A percentile compares a stretch with the other conserved stretches of the same genome.
phyloP scores from a whole-genome alignment of 2,797 vertebrate genomes.

The Knipowitschia caucasica region DNA sequence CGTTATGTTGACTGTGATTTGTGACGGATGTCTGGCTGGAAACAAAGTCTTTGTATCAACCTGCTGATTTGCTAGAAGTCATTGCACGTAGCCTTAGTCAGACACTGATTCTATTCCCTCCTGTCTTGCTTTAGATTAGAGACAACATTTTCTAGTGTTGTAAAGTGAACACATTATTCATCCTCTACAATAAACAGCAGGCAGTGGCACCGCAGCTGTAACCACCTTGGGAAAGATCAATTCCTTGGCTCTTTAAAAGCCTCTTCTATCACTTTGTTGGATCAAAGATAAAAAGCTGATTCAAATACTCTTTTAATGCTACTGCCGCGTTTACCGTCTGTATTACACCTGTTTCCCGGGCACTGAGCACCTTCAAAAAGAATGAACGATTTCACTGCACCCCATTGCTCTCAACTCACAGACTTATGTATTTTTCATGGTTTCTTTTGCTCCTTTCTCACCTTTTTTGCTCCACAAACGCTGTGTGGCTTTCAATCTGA shows the following conservation, averaged over 20 bases:
- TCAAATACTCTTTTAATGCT: neutral
- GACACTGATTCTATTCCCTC: neutral
- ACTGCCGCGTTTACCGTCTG: neutral
- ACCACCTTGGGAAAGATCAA: neutral
- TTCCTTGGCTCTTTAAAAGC: neutral
- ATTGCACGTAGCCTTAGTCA: no score
- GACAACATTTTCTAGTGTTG: neutral
- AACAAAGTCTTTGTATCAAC: neutral
- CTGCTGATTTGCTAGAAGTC: neutral
- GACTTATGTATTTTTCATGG: slow-evolving; percentile 48
- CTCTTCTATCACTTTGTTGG: neutral
- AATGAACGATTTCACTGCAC: slow-evolving; percentile 8
- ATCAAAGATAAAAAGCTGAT: neutral
- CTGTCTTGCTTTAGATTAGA: neutral
- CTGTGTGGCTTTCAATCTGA: slow-evolving; percentile 33
- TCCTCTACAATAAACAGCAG: no score
- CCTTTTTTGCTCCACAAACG: slow-evolving; percentile 11
- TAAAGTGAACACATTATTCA: no score
- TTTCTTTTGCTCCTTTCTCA: slow-evolving; percentile 16
- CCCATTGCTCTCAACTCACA: slow-evolving; percentile 5
- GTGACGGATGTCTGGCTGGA: no score
- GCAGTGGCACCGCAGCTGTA: neutral
- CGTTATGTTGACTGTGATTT: no score
- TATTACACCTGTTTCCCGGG: neutral
- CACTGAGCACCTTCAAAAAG: slow-evolving; percentile 18